Evolutionary conservation across 2,113 vertebrate genomes (phyloP), one percentile per base, ranked within the genome.

Genomic region (Antechinus stuartii): DNA sequence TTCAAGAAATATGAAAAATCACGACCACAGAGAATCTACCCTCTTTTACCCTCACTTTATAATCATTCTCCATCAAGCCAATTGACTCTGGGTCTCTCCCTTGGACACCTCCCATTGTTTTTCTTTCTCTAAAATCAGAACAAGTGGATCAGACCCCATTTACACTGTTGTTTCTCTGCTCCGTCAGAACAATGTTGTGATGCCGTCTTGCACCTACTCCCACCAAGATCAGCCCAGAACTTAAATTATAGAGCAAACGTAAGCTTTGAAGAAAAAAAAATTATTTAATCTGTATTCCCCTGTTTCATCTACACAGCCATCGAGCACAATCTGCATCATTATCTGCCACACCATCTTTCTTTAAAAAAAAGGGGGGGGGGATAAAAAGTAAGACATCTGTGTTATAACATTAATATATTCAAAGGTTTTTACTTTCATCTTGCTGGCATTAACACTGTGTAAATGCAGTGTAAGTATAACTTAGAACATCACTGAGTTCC

Each of bases 401-500:
- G 98, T 98, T 98, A 98, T 95, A 99, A 96, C 98, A 99, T 99
- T 99, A 99, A 99, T 99, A 99, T 99, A 99, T 99, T 99, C 99
- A 99, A 98, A 98, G 98, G 98, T 98, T 99, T 99, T 98, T 98
- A 98, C 99, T 99, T 99, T 99, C 98, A 99, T 99, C 99, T 99
- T 97, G 96, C 97, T 98, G 98, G 98, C 98, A 98, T 99, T 99
- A 99, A 98, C 98, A 96, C 96, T 98, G 55, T 98, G 98, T 98
- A 98, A 98, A 98, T 97, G 98, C 98, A 97, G 92, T 97, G 98
- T 97, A 98, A 98, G 97, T 10, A 1, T 97, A 98, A 98, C 98
- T 98, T 98, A 98, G 94, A 97, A 97, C 97, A 94, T 98, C 93
- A 76, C 94, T 76, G 97, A 98, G 98, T 97, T 97, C 96, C 97